Percentiles rank a stretch among this genome's conserved stretches.
Conservation (phyloP, 2,113 vertebrate genomes). For the Elephantulus edwardii region DNA sequence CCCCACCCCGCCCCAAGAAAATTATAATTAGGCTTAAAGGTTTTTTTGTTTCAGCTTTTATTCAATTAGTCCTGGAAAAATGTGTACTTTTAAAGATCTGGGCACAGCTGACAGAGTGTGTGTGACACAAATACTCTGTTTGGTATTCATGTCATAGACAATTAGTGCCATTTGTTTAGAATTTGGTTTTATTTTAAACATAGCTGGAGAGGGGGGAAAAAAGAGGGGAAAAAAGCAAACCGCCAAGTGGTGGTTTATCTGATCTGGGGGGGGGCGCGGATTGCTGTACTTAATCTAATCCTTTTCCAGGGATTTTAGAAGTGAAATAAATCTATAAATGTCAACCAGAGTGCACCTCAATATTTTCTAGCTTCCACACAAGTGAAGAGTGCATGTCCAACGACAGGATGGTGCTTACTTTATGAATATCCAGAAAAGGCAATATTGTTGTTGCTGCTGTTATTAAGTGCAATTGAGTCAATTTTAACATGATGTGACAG, state of each 20-base stretch:
- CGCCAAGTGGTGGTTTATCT: constrained; percentile 60
- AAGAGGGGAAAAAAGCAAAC: constrained; percentile 46
- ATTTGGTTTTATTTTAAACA: constrained; percentile 75
- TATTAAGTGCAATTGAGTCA: not conserved
- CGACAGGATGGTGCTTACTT: not conserved
- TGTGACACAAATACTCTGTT: constrained; percentile 65
- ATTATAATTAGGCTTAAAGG: constrained; percentile 56
- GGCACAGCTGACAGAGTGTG: constrained; percentile 41
- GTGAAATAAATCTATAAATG: constrained; percentile 56
- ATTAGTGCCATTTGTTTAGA: constrained; percentile 71
- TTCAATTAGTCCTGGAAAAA: constrained; percentile 59
- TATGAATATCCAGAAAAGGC: not conserved
- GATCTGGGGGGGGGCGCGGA: constrained; percentile 64
- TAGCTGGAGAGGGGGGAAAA: constrained; percentile 23
- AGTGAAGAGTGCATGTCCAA: constrained; percentile 24
- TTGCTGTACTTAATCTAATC: constrained; percentile 55
- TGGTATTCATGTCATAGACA: constrained; percentile 58
- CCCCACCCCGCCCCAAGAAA: not conserved
- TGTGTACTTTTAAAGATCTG: constrained; percentile 50
- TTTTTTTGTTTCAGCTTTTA: constrained; percentile 62
- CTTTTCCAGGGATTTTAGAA: constrained; percentile 57
- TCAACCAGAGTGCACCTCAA: constrained; percentile 14
- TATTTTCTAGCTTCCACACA: constrained; percentile 35
- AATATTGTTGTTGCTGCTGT: not conserved
- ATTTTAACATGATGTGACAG: not conserved